Base-by-base conservation (phyloP, 2,888 invertebrate species). In the Hirtodrosophila confusa region DNA sequence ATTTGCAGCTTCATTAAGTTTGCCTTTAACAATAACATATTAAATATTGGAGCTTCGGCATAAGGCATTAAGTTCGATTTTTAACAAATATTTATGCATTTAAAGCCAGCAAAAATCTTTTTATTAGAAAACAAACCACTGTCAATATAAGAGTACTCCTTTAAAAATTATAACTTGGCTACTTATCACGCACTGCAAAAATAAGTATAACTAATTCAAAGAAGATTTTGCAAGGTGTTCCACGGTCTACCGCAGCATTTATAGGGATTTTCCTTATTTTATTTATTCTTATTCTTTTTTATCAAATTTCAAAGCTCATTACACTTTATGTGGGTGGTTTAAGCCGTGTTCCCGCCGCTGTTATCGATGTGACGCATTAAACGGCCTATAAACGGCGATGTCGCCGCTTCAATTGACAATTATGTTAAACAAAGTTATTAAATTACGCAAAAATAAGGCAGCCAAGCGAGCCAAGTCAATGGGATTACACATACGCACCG, bases 371-470 rank as follows among this genome's bases (percentile, higher is more conserved):
- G 69, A 65, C 68, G 65, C 86, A 86, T 84, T 86, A 88, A 80
- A 63, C 78, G 66, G 72, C 75, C 72, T 74, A 78, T 85, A 84
- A 87, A 80, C 73, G 80, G 44, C 62, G 49, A 79, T 70, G 78
- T 74, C 70, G 78, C 61, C 88, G 86, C 86, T 88, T 87, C 86
- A 86, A 86, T 86, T 88, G 86, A 83, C 86, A 86, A 86, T 88
- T 86, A 88, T 88, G 86, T 88, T 88, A 88, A 86, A 78, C 88
- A 86, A 86, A 83, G 88, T 86, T 86, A 86, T 86, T 86, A 86
- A 86, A 86, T 86, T 86, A 86, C 86, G 79, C 78, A 82, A 87
- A 88, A 88, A 82, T 77, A 83, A 75, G 69, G 73, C 84, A 83
- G 53, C 76, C 77, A 41, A 54, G 80, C 84, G 78, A 11, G 62